Base-by-base conservation (phyloP, 1,140 invertebrate species). In the Lithobius niger region DNA sequence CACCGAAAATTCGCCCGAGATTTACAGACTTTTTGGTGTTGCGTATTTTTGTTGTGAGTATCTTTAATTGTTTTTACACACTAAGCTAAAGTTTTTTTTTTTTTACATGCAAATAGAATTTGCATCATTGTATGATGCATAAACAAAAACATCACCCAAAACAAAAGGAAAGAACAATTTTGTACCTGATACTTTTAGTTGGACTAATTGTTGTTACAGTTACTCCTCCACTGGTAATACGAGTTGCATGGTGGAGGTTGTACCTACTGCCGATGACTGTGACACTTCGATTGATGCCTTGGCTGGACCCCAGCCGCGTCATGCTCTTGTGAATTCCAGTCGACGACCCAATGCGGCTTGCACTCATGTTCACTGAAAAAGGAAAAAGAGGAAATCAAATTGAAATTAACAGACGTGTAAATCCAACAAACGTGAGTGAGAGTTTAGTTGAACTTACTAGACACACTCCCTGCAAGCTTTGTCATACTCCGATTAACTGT, bases 321-420 rank as follows among this genome's bases (percentile, higher is more conserved):
- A 86, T 84, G 65, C 83, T 86, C 65, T 84, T 85, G 65, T 86
- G 82, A 1, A 86, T 71, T n/a, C 82, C 82, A 10, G 81, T 80
- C 18, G 83, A 79, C 3, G 82, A 84, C 19, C 82, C 82, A 31
- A 71, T 58, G 19, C 66, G 60, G 61, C 66, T 66, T 24, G 64
- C 65, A 59, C 68, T 69, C 52, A 56, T 59, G 57, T 60, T 57
- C 42, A 54, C 52, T 59, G 18, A 40, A n/a, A n/a, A n/a, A n/a
- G n/a, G n/a, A n/a, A n/a, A n/a, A n/a, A n/a, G n/a, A n/a, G n/a
- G 45, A 56, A 47, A 49, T 48, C 22, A 50, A 53, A 65, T 53
- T 63, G 24, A 67, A 19, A 36, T 1, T 19, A 40, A 36, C 15
- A 28, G n/a, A 53, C 2, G 2, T 27, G n/a, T 22, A 31, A 6